These are phyloP conservation scores for Caenorhabditis sp. DNA, from an alignment of 2,888 invertebrate genomes.

Conservation along the genomic window DNA sequence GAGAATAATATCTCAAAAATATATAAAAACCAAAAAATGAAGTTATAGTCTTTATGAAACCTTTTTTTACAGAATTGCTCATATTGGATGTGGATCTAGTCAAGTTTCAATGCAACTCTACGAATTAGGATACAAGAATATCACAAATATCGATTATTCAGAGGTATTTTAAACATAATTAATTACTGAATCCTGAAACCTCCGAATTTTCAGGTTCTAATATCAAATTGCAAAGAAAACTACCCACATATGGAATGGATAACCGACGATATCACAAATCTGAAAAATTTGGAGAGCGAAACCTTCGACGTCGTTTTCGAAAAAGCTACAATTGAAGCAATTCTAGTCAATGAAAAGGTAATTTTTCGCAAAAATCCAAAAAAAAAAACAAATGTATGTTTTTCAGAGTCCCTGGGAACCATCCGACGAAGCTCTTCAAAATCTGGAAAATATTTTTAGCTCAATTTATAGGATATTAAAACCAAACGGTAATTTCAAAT, in stretches of 20 bases:
- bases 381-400: background rate
- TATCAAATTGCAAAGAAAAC: constrained; percentile 28
- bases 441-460: constrained; percentile 59
- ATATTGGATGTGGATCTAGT: constrained; percentile 74
- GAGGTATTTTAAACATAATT: constrained; percentile 41
- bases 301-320: constrained; percentile 73
- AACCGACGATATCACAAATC: constrained; percentile 72
- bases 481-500: constrained; percentile 56
- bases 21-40: too few species aligned
- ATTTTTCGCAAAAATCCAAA: background rate
- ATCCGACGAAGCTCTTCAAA: constrained; percentile 48
- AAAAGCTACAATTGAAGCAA: constrained; percentile 74
- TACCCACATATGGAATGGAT: constrained; percentile 72
- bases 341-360: constrained; percentile 71
- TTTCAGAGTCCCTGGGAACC: constrained; percentile 61
- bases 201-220: constrained; percentile 21
- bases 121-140: constrained; percentile 71
- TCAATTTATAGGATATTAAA: constrained; percentile 70
- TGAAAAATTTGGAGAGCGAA: constrained; percentile 58
- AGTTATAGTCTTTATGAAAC: too few species aligned
- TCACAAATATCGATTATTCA: constrained; percentile 74
- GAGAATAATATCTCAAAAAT: background rate
- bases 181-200: background rate
- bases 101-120: constrained; percentile 72
- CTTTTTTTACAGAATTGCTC: constrained; percentile 52